phyloP scores from a whole-genome alignment of 2,797 vertebrate species.

The Gobio occitaniae region DNA sequence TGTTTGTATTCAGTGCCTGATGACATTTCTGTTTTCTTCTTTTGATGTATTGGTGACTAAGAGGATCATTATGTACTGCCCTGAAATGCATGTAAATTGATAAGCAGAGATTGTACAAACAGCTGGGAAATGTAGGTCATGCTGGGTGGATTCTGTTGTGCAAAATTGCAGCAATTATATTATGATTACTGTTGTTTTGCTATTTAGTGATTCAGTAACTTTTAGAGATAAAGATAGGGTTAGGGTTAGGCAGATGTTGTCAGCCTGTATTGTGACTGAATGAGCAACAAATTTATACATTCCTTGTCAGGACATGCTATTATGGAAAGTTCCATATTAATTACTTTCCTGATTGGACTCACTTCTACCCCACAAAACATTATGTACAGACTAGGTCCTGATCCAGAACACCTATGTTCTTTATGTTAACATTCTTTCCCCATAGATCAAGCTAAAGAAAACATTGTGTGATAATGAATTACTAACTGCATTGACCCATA shows the following conservation, averaged over 20 bases:
- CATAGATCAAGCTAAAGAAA: neutral
- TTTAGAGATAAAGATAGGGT: neutral
- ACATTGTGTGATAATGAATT: neutral
- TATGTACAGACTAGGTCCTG: neutral
- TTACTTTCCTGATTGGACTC: neutral
- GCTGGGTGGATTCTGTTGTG: neutral
- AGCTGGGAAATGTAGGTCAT: slow-evolving; percentile 25
- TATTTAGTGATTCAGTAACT: neutral
- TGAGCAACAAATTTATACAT: neutral
- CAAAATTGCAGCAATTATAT: slow-evolving; percentile 24
- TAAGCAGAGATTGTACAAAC: slow-evolving; percentile 23
- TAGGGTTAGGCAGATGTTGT: neutral
- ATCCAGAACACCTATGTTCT: slow-evolving; percentile 7
- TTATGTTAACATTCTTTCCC: neutral
- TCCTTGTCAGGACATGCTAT: slow-evolving; percentile 10
- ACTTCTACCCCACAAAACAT: neutral
- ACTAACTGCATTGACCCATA: slow-evolving; percentile 3
- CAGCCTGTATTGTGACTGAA: neutral
- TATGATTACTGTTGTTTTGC: neutral
- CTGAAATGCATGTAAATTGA: slow-evolving; percentile 20
- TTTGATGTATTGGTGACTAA: slow-evolving; percentile 1
- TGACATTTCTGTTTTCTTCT: neutral
- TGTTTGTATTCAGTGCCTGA: neutral
- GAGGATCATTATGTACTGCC: slow-evolving; percentile 2
- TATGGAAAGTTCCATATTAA: neutral